Conservation (phyloP, 1,140 invertebrate species). For the Heliothis virescens region DNA sequence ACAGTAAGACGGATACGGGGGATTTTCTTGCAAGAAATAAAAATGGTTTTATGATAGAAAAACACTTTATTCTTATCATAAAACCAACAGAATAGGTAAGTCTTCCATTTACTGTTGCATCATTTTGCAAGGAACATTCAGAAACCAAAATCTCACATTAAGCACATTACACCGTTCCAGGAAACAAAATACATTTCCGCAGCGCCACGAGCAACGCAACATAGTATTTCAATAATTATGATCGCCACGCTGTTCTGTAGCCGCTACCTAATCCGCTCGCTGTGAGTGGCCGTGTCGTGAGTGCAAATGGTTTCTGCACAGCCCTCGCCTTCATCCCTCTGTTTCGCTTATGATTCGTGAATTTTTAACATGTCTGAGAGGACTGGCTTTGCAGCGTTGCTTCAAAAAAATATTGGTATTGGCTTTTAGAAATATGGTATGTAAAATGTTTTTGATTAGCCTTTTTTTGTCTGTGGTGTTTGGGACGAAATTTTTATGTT, state of each 20-base stretch:
- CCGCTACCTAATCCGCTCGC: constrained; percentile 40
- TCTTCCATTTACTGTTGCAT: too few species aligned
- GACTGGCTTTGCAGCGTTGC: constrained; percentile 54
- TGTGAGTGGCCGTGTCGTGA: constrained; percentile 50
- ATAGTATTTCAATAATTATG: constrained; percentile 39
- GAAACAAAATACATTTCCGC: background rate
- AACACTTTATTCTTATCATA: background rate
- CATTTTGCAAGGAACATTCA: too few species aligned
- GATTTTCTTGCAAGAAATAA: background rate
- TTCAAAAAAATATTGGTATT: constrained; percentile 42
- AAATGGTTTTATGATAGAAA: background rate
- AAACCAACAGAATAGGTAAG: too few species aligned
- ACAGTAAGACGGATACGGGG: background rate
- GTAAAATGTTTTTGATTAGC: constrained; percentile 16
- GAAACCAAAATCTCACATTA: too few species aligned
- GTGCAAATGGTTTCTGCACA: constrained; percentile 57
- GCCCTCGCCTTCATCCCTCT: constrained; percentile 54
- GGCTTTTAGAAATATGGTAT: constrained; percentile 39
- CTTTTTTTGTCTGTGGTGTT: constrained; percentile 9
- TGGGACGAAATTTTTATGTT: background rate
- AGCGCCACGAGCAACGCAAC: background rate
- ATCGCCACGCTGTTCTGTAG: background rate
- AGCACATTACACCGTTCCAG: background rate
- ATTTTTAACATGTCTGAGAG: constrained; percentile 73
- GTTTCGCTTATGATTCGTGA: constrained; percentile 73